Evolutionary conservation across 1,140 invertebrate genomes (phyloP).

Genomic region (Ceratoteleas bidentatus): DNA sequence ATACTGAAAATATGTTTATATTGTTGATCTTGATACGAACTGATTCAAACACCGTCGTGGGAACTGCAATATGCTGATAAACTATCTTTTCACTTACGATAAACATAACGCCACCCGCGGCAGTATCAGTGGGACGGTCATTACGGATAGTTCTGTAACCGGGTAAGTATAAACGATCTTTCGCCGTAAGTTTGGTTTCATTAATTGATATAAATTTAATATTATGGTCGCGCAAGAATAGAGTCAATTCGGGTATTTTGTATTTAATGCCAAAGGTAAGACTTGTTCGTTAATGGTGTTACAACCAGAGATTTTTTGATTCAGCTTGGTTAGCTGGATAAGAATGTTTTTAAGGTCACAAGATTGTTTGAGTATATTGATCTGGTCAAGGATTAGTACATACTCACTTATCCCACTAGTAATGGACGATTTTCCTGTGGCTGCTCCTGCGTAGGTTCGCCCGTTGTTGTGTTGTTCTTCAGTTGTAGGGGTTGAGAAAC

Average conservation of each 20-base stretch:
- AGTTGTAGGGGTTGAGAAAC: too few species aligned
- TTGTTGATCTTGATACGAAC: too few species aligned
- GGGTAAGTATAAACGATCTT: neutral
- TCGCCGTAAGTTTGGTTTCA: neutral
- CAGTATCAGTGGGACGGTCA: too few species aligned
- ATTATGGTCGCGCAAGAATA: neutral
- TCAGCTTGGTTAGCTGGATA: conserved; percentile 10
- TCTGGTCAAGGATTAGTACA: conserved; percentile 9
- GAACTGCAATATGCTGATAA: too few species aligned
- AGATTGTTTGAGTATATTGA: conserved; percentile 15
- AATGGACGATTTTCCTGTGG: too few species aligned
- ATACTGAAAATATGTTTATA: too few species aligned
- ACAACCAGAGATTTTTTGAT: neutral
- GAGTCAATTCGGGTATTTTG: neutral
- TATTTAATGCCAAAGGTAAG: neutral
- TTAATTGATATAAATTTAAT: neutral
- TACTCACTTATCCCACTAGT: conserved; percentile 4
- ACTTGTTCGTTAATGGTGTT: neutral
- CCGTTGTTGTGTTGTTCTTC: too few species aligned
- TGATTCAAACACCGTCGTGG: too few species aligned
- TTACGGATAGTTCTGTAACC: too few species aligned
- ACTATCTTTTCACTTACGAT: too few species aligned
- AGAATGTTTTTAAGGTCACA: conserved; percentile 20
- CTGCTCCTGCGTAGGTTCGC: too few species aligned
- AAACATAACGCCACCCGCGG: too few species aligned